Evolutionary conservation across 1,140 invertebrate species (phyloP).

Genomic region (Amyelois transitella): DNA sequence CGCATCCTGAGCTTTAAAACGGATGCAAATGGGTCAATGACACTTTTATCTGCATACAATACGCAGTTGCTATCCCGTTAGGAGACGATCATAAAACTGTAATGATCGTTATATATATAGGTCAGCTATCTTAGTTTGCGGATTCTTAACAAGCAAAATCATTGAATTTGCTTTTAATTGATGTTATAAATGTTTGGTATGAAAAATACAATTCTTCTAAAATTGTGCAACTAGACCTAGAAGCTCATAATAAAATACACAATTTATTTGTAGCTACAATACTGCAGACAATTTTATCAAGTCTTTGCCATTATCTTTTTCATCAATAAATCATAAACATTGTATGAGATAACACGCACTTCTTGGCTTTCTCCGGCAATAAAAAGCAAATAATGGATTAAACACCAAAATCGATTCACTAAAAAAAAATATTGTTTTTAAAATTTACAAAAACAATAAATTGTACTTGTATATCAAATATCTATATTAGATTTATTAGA

Average conservation of each 20-base stretch:
- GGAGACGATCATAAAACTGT: background rate
- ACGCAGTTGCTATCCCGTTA: background rate
- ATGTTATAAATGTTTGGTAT: no score
- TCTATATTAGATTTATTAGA: background rate
- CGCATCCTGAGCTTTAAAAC: background rate
- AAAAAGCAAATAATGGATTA: no score
- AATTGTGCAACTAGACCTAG: no score
- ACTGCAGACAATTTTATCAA: no score
- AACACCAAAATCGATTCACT: background rate
- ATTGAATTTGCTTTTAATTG: no score
- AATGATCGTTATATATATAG: background rate
- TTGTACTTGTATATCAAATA: background rate
- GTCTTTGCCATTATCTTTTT: no score
- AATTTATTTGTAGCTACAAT: no score
- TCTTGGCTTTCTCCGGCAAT: no score
- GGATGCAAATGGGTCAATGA: background rate
- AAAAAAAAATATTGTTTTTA: background rate
- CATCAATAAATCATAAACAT: no score
- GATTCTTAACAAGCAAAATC: background rate
- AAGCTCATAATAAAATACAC: no score
- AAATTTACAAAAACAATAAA: background rate
- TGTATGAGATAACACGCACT: no score
- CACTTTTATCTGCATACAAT: constrained; percentile 2
- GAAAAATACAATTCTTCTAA: no score
- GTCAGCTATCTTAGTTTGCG: background rate